Evolutionary conservation across 2,888 invertebrate genomes (phyloP).

Genomic region (Trachelus tabidus): DNA sequence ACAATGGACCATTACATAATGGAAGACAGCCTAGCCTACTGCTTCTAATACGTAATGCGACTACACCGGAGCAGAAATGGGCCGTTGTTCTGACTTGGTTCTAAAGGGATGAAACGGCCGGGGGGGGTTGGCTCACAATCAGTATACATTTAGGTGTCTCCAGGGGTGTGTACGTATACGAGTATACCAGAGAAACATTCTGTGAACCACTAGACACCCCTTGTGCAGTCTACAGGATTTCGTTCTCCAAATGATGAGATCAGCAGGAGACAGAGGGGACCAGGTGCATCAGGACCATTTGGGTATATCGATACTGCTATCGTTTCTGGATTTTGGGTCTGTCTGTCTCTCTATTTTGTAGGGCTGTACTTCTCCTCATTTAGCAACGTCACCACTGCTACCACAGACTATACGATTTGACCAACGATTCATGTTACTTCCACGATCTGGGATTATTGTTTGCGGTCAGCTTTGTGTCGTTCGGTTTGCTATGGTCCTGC

Average conservation of each 20-base stretch:
- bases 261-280: not conserved
- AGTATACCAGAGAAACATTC: not conserved
- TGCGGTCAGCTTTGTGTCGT: constrained; percentile 10
- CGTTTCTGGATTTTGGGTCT: not conserved
- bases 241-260: not conserved
- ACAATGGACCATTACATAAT: constrained; percentile 55
- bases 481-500: not conserved
- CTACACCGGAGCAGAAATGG: constrained; percentile 6
- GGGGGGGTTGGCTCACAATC: not conserved
- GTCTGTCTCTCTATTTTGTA: not conserved
- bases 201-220: not conserved
- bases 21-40: constrained; percentile 42
- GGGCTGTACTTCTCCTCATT: not conserved
- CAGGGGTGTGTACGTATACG: not conserved
- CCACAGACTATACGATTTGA: constrained; percentile 15
- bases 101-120: not conserved
- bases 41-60: constrained; percentile 30
- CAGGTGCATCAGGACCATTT: not conserved
- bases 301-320: not conserved
- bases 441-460: constrained; percentile 40
- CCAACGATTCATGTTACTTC: constrained; percentile 30
- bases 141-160: not conserved
- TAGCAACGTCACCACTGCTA: not conserved
- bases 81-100: not conserved
- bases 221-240: not conserved